Evolutionary conservation across 2,113 vertebrate species (phyloP).

Genomic region (Austrofundulus limnaeus): DNA sequence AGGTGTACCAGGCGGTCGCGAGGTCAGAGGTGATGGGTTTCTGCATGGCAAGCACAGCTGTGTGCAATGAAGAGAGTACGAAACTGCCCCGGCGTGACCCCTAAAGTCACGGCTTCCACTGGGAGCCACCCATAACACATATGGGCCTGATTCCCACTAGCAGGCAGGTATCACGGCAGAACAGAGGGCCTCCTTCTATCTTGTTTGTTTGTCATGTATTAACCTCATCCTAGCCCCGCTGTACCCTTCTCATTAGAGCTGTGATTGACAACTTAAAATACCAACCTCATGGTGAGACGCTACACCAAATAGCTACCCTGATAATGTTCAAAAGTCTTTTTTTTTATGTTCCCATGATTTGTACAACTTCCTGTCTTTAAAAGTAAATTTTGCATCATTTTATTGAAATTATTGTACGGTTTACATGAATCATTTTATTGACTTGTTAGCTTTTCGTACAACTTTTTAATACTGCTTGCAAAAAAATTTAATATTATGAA

Average conservation of each 20-base stretch:
- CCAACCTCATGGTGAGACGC: constrained; percentile 17
- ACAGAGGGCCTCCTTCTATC: constrained; percentile 68
- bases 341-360: too few species aligned
- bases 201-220: constrained; percentile 81
- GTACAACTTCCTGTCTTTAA: too few species aligned
- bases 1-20: constrained; percentile 62
- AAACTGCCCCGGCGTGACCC: constrained; percentile 65
- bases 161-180: constrained; percentile 65
- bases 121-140: constrained; percentile 78
- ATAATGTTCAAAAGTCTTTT: too few species aligned
- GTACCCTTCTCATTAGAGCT: constrained; percentile 62
- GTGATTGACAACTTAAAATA: constrained; percentile 74
- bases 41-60: constrained; percentile 74
- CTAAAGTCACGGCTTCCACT: constrained; percentile 57
- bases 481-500: too few species aligned
- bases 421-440: constrained; percentile 1
- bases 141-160: constrained; percentile 76
- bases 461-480: background rate
- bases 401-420: too few species aligned
- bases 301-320: background rate
- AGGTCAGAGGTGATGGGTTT: constrained; percentile 70
- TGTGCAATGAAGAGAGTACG: constrained; percentile 72
- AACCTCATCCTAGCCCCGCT: constrained; percentile 63
- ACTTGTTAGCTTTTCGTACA: too few species aligned
- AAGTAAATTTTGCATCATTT: too few species aligned